Percentiles rank a stretch among this genome's conserved stretches.
Conservation (phyloP, 2,888 invertebrate genomes). For the Gryllus longicercus region DNA sequence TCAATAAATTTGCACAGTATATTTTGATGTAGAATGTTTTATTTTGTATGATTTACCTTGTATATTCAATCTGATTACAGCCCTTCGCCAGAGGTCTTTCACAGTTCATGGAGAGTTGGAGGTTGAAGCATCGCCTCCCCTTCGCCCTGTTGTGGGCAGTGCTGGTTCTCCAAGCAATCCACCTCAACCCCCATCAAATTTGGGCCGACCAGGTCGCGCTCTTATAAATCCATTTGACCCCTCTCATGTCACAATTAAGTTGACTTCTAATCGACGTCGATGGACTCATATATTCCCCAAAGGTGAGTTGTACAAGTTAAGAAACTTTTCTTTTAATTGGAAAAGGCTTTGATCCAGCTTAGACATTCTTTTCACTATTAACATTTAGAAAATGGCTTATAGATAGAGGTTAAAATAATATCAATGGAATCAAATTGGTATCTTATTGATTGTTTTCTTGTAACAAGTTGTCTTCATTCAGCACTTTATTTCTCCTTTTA, state of each 20-base stretch:
- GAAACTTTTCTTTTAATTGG: not conserved
- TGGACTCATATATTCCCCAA: slow-evolving; percentile 99
- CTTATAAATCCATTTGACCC: slow-evolving; percentile 98
- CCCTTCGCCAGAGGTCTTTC: slow-evolving; percentile 38
- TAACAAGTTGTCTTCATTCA: no score
- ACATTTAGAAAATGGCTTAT: no score
- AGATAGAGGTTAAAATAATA: no score
- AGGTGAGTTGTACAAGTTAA: slow-evolving; percentile 50
- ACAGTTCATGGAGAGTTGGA: slow-evolving; percentile 45
- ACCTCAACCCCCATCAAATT: slow-evolving; percentile 37
- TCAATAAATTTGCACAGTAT: no score
- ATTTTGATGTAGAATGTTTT: no score
- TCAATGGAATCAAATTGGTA: no score
- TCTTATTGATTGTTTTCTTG: no score
- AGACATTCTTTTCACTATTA: no score
- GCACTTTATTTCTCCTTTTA: not conserved
- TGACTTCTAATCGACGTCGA: slow-evolving; percentile 88
- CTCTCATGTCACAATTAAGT: slow-evolving; percentile 91
- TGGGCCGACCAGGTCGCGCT: slow-evolving; percentile 70
- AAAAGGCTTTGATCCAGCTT: not conserved
- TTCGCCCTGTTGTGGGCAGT: slow-evolving; percentile 56
- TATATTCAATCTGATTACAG: not conserved
- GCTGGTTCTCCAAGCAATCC: slow-evolving; percentile 52
- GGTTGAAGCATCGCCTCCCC: slow-evolving; percentile 54
- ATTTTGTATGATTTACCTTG: no score